Conservation (phyloP, 2,113 vertebrate genomes). For the Serinus canaria region DNA sequence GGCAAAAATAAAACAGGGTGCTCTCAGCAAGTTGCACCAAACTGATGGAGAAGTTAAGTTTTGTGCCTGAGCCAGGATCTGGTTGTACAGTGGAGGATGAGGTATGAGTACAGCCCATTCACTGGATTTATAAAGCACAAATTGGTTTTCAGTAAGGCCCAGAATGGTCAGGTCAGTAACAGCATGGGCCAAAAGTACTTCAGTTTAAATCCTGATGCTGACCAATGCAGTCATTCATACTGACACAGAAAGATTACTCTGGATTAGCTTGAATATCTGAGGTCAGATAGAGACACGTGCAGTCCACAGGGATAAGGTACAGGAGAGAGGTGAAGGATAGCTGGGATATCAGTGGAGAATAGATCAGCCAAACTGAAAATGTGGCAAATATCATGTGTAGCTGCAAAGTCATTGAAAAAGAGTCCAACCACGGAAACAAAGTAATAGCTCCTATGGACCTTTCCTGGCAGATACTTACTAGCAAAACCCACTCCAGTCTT, state of each 20-base stretch:
- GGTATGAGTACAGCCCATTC: conserved; percentile 1
- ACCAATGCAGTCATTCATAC: neutral
- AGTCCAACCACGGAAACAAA: neutral
- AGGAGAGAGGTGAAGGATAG: neutral
- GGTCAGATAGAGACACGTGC: neutral
- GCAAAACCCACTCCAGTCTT: neutral
- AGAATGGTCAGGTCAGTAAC: neutral
- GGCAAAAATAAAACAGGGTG: neutral
- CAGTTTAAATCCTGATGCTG: conserved; percentile 32
- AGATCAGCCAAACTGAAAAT: neutral
- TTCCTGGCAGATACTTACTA: neutral
- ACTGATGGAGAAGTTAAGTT: neutral
- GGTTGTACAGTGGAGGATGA: neutral
- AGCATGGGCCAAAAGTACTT: conserved; percentile 26
- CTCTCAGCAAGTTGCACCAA: neutral
- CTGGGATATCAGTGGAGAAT: neutral
- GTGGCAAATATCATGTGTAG: neutral
- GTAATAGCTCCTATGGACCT: neutral
- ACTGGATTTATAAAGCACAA: conserved; percentile 44
- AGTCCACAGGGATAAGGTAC: neutral
- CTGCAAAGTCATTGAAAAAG: neutral
- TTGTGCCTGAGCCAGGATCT: neutral
- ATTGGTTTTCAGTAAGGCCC: conserved; percentile 25
- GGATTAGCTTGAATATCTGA: conserved; percentile 17
- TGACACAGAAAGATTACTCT: neutral